Evolutionary conservation across 2,888 invertebrate genomes (phyloP).

Genomic region (Colletes collaris): DNA sequence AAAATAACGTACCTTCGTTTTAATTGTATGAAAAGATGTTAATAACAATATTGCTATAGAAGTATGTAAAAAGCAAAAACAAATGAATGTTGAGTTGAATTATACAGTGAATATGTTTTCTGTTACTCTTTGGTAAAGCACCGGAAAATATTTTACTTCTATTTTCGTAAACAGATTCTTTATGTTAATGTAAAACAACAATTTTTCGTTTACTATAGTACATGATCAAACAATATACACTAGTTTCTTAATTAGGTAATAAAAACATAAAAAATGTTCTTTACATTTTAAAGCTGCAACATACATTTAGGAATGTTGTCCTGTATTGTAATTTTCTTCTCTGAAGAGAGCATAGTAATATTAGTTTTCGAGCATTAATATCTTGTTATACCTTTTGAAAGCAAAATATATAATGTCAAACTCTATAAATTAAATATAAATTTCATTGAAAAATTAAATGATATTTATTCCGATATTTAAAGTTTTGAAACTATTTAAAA

Average conservation of each 20-base stretch:
- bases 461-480: background rate
- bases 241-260: constrained; percentile 19
- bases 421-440: constrained; percentile 9
- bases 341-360: constrained; percentile 12
- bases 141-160: constrained; percentile 24
- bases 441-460: constrained; percentile 7
- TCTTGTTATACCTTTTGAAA: constrained; percentile 1
- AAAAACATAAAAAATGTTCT: constrained; percentile 43
- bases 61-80: background rate
- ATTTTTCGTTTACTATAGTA: constrained; percentile 1
- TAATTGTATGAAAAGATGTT: constrained; percentile 5
- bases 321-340: constrained; percentile 34
- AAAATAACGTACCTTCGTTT: background rate
- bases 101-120: constrained; percentile 9
- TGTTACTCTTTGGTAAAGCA: constrained; percentile 58
- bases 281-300: constrained; percentile 48
- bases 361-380: constrained; percentile 14
- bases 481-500: background rate
- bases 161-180: constrained; percentile 7
- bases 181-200: constrained; percentile 7
- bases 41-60: background rate
- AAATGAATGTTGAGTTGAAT: background rate
- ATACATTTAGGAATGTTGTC: constrained; percentile 58
- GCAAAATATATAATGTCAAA: constrained; percentile 15
- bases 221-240: constrained; percentile 22